Evolutionary conservation across 1,140 invertebrate genomes (phyloP).

Genomic region (Bombus ignitus): DNA sequence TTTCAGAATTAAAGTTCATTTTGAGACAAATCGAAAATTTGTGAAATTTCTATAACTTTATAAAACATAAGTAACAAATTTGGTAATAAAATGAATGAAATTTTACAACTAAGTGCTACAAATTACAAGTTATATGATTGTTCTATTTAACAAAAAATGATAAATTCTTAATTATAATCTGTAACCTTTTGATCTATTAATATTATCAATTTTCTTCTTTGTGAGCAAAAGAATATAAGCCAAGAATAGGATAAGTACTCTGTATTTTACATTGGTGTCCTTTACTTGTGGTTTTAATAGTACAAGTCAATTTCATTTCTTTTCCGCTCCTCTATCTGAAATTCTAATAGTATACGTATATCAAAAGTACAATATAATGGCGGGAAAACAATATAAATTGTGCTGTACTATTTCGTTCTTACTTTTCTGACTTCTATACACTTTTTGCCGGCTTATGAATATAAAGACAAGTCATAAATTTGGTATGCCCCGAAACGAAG

Average conservation of each 20-base stretch:
- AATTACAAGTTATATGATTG: background rate
- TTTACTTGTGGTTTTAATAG: no score
- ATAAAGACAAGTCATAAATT: background rate
- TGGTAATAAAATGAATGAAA: background rate
- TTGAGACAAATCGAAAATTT: background rate
- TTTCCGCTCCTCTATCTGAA: no score
- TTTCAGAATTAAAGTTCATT: background rate
- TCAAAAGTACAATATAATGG: no score
- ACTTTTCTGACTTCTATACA: no score
- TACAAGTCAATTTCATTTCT: no score
- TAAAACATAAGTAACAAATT: background rate
- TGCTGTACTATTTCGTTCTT: no score
- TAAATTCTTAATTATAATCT: background rate
- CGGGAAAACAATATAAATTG: no score
- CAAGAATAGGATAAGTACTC: no score
- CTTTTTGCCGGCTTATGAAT: background rate
- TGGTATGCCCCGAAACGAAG: background rate
- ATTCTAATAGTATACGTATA: no score
- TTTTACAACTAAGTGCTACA: background rate
- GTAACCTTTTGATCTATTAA: no score
- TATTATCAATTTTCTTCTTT: no score
- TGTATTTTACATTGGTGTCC: no score
- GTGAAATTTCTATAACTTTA: background rate
- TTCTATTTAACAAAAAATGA: background rate
- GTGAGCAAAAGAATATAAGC: background rate